Base-by-base conservation (phyloP, 2,888 invertebrate species). In the Philhelius pedissequus region DNA sequence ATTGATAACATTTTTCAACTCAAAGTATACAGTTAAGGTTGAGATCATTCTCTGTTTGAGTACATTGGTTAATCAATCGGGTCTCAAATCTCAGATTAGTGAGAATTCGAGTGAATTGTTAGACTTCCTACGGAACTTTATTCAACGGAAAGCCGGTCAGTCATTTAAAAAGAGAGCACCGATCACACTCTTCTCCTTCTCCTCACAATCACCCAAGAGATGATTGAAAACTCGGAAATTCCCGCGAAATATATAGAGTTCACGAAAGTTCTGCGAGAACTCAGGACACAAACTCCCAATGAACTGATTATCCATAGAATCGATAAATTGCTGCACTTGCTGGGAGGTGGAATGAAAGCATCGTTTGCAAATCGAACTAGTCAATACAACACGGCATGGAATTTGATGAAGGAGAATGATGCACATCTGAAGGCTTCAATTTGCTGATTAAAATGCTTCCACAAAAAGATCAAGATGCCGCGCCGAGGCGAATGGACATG, bases 341-440 rank as follows among this genome's bases (percentile, higher is more conserved):
- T 89, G 4, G 83, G 86, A 11, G 88, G 86, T 0, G 86, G 80
- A 0, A 38, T 69, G 27, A 79, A 74, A 4, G 82, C 87, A 43
- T 58, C 60, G 3, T 48, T 45, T 11, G 32, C 71, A 11, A 69
- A 62, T 48, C 74, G 40, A 27, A 56, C 50, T 0, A 81, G 81
- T 56, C 76, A 86, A 9, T 88, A 87, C 48, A 86, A 87, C 64
- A 64, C 75, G 7, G 90, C 90, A 0, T 88, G 90, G 0, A 80
- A 87, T 2, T 83, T 91, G 4, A 88, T 91, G 18, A 89, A 90
- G 11, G 88, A 90, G 3, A 60, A 81, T 1, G 88, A 91, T 40
- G 87, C 90, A 0, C 90, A 91, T 86, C 84, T 90, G 30, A 90
- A 90, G 73, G 92, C 91, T 1, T 92, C 25, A 89, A 90, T 73